A percentile compares a stretch with the other conserved stretches of the same genome.
These are phyloP conservation scores for Chlorospingus semifuscus DNA, from an alignment of 2,797 vertebrate genomes.

Conservation along the genomic window DNA sequence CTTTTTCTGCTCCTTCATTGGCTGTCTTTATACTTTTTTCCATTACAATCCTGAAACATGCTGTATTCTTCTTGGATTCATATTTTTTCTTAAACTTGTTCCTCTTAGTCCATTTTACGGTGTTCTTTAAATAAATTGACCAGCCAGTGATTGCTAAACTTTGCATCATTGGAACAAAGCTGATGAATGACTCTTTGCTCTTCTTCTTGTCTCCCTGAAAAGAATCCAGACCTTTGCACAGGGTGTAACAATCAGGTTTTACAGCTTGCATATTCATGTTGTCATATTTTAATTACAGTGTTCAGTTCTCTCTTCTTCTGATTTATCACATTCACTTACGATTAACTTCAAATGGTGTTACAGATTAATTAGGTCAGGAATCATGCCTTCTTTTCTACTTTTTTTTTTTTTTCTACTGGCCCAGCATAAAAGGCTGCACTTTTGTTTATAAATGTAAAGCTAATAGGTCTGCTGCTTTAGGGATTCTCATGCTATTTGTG, in stretches of 20 bases:
- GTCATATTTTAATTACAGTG: constrained; percentile 19
- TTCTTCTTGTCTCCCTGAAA: background rate
- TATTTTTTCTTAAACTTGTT: background rate
- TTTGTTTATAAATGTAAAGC: background rate
- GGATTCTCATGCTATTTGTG: background rate
- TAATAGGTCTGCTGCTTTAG: background rate
- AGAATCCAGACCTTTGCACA: background rate
- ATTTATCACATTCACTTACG: background rate
- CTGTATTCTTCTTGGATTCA: background rate
- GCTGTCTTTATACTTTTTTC: background rate
- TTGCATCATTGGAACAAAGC: background rate
- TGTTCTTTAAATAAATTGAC: background rate
- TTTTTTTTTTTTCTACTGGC: background rate
- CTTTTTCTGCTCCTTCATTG: background rate
- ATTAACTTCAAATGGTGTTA: constrained; percentile 10
- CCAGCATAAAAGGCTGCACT: background rate
- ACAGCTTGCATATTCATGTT: background rate
- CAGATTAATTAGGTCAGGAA: background rate
- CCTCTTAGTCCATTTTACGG: background rate
- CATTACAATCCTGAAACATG: background rate
- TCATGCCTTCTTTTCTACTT: background rate
- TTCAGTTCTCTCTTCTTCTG: background rate
- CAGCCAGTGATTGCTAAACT: background rate
- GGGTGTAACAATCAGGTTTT: background rate
- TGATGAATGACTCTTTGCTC: background rate